phyloP scores from a whole-genome alignment of 2,888 invertebrate species.

The Tetrapedia diversipes region DNA sequence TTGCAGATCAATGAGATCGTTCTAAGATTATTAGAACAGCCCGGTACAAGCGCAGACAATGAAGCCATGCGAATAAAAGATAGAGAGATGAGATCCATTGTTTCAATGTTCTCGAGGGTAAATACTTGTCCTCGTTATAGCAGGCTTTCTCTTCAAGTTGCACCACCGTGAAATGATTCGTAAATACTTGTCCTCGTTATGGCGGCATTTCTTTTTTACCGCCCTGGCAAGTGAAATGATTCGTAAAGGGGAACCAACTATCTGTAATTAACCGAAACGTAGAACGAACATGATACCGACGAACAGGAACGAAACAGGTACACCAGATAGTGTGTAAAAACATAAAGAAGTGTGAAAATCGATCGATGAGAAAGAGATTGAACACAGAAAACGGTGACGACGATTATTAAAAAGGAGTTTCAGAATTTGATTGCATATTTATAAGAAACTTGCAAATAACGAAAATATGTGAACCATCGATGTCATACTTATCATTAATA shows the following conservation, averaged over 20 bases:
- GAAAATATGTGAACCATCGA: no score
- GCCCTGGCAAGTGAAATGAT: constrained; percentile 41
- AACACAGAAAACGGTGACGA: no score
- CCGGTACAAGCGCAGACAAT: constrained; percentile 37
- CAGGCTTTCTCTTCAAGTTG: constrained; percentile 43
- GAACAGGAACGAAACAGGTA: background rate
- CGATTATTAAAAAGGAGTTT: no score
- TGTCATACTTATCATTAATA: no score
- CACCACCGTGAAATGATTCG: constrained; percentile 63
- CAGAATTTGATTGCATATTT: no score
- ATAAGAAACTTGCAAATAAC: no score
- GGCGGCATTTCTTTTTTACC: constrained; percentile 48
- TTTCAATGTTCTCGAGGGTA: constrained; percentile 66
- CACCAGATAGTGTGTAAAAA: background rate
- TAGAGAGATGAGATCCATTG: constrained; percentile 64
- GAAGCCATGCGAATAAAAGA: constrained; percentile 68
- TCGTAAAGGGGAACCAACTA: constrained; percentile 36
- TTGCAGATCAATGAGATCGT: constrained; percentile 54
- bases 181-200: constrained; percentile 69
- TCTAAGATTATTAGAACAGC: constrained; percentile 56
- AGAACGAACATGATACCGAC: background rate
- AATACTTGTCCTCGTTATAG: constrained; percentile 71
- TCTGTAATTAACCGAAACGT: constrained; percentile 49
- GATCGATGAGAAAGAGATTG: no score
- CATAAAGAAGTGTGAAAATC: background rate